Conservation (phyloP, 2,888 invertebrate genomes). For the Cremastinae sp. region DNA sequence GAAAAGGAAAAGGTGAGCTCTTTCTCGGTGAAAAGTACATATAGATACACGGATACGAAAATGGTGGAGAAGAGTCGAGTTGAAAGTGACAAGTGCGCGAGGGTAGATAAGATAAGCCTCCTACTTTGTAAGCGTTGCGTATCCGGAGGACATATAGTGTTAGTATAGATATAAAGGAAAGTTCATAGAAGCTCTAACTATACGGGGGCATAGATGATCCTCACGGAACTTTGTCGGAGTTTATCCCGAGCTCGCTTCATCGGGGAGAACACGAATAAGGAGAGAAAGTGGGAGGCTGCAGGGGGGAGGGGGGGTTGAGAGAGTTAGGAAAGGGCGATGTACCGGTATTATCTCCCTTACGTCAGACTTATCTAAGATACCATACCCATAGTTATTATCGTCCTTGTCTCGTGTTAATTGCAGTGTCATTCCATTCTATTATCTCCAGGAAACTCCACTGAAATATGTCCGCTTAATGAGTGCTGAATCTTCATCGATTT, state of each 20-base stretch:
- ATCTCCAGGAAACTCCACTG: conserved; percentile 43
- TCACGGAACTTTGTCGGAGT: conserved; percentile 44
- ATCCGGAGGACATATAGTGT: conserved; percentile 34
- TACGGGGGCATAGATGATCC: conserved; percentile 41
- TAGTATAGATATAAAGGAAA: conserved; percentile 1
- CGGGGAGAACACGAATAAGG: conserved; percentile 25
- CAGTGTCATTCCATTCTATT: conserved; percentile 57
- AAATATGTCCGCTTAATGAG: conserved; percentile 36
- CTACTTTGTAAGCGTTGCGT: conserved; percentile 62
- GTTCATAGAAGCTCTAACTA: conserved; percentile 57
- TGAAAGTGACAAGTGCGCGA: conserved; percentile 58
- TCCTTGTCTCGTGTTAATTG: conserved; percentile 52
- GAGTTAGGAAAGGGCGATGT: conserved; percentile 3
- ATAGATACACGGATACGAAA: conserved; percentile 35
- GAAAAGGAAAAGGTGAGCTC: conserved; percentile 28
- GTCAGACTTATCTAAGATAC: conserved; percentile 50
- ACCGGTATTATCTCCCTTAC: conserved; percentile 46
- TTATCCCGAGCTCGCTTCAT: conserved; percentile 54
- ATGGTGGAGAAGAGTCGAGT: conserved; percentile 15
- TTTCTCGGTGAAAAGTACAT: conserved; percentile 28
- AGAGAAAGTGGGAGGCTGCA: conserved; percentile 22
- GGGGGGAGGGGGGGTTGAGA: conserved; percentile 14
- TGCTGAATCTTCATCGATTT: conserved; percentile 35
- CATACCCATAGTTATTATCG: conserved; percentile 44
- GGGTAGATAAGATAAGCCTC: conserved; percentile 69